A percentile compares a stretch with the other conserved stretches of the same genome.
Conservation (phyloP, 2,113 vertebrate genomes). For the Meleagris gallopavo region DNA sequence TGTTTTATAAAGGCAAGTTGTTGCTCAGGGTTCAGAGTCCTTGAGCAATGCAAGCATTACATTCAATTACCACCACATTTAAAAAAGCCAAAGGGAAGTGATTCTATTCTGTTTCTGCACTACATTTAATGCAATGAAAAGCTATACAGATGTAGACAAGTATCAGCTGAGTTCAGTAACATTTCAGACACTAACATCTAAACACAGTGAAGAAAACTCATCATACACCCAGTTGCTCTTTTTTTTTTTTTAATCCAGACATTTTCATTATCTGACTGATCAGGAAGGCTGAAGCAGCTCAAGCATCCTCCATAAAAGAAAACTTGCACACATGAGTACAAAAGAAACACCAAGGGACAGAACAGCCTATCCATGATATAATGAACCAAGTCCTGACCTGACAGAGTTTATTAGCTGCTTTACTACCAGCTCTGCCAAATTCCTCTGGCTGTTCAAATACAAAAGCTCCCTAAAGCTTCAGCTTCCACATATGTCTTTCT, state of each 20-base stretch:
- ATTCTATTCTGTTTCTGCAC: neutral
- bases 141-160: neutral
- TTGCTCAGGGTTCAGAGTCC: neutral
- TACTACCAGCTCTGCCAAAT: neutral
- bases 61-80: neutral
- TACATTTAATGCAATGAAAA: neutral
- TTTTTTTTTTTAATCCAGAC: neutral
- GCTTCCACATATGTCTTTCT: neutral
- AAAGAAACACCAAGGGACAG: neutral
- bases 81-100: neutral
- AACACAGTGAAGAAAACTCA: neutral
- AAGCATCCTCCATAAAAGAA: neutral
- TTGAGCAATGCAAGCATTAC: neutral
- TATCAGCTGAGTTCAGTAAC: neutral
- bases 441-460: neutral
- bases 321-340: rapidly evolving
- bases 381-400: neutral
- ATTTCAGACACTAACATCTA: neutral
- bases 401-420: neutral
- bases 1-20: neutral
- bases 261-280: neutral
- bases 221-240: neutral
- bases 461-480: neutral
- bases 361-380: neutral
- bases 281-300: neutral